Evolutionary conservation across 2,888 invertebrate genomes (phyloP).

Genomic region (Eupithecia tripunctaria): DNA sequence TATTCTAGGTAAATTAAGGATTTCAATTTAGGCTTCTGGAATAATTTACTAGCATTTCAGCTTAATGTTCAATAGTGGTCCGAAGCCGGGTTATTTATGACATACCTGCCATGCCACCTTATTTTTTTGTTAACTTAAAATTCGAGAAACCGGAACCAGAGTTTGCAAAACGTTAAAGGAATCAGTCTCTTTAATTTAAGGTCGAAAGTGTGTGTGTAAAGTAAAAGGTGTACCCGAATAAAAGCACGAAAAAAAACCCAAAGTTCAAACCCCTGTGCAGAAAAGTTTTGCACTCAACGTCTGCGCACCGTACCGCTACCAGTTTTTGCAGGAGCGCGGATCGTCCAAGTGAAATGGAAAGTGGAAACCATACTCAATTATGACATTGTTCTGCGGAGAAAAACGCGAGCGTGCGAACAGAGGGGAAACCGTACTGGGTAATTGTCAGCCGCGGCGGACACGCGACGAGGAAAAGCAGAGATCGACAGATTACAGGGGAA

Average conservation of each 20-base stretch:
- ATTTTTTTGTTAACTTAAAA: background rate
- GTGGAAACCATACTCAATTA: conserved; percentile 77
- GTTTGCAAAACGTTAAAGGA: background rate
- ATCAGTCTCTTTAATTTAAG: background rate
- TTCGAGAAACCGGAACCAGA: background rate
- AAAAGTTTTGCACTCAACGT: conserved; percentile 1
- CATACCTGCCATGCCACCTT: too few relatives aligned
- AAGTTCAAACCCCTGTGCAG: background rate
- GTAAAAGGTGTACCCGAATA: background rate
- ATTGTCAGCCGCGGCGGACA: conserved; percentile 33
- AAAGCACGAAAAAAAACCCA: background rate
- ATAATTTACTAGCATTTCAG: background rate
- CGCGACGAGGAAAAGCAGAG: conserved; percentile 30
- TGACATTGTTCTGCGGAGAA: conserved; percentile 76
- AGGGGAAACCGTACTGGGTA: conserved; percentile 56
- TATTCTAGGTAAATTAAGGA: background rate
- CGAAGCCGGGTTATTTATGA: background rate
- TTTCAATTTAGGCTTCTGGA: background rate
- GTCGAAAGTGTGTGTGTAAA: background rate
- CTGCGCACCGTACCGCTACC: conserved; percentile 48
- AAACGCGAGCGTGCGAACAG: conserved; percentile 63
- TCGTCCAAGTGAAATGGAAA: conserved; percentile 78
- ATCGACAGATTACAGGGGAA: conserved; percentile 9
- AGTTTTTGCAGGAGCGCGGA: conserved; percentile 63
- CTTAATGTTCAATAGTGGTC: background rate